Evolutionary conservation across 2,113 vertebrate species (phyloP).

Genomic region (Entomyzon cyanotis): DNA sequence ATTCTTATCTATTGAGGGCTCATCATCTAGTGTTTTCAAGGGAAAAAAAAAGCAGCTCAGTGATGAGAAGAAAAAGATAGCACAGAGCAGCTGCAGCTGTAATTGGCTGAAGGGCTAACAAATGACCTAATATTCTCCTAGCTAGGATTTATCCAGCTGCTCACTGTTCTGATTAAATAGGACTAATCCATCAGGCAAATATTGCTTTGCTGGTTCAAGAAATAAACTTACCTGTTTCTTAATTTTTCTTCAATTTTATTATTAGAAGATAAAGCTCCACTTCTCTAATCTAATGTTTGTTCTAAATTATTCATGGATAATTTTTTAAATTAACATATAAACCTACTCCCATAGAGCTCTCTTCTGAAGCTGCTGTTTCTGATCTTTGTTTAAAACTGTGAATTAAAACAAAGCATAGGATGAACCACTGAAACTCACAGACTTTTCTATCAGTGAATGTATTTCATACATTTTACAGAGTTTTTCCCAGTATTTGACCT

Average conservation of each 20-base stretch:
- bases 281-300: conserved; percentile 5
- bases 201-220: neutral
- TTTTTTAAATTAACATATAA: conserved; percentile 18
- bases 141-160: conserved; percentile 38
- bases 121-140: conserved; percentile 54
- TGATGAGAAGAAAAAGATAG: conserved; percentile 24
- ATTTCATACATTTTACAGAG: neutral
- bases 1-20: conserved; percentile 6
- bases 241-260: conserved; percentile 53
- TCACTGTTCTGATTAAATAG: conserved; percentile 48
- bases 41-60: neutral
- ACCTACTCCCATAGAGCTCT: neutral
- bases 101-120: conserved; percentile 58
- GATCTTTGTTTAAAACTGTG: conserved; percentile 52
- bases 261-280: neutral
- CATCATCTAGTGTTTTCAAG: conserved; percentile 10
- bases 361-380: conserved; percentile 19
- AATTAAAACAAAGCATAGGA: conserved; percentile 4
- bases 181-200: conserved; percentile 30
- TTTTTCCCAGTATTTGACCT: neutral
- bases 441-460: neutral
- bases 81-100: conserved; percentile 37
- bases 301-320: conserved; percentile 49
- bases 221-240: conserved; percentile 54
- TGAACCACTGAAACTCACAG: neutral